Percentiles rank a stretch among this genome's conserved stretches.
These are phyloP conservation scores for Strix uralensis DNA, from an alignment of 2,113 vertebrate species.

Conservation along the genomic window DNA sequence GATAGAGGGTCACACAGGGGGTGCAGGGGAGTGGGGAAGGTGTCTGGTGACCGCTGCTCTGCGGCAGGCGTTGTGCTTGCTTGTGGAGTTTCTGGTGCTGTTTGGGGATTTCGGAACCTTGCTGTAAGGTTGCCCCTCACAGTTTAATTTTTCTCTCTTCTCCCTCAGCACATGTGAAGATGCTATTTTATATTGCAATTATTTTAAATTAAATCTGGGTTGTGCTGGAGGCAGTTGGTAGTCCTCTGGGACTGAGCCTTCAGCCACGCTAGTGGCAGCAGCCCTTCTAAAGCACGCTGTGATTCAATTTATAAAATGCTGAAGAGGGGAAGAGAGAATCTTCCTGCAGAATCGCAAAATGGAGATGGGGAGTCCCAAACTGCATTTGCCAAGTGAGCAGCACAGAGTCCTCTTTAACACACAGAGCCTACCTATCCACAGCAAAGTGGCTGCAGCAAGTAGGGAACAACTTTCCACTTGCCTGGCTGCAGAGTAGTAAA, in stretches of 20 bases:
- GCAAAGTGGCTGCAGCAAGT: neutral
- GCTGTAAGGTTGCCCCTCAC: slow-evolving; percentile 50
- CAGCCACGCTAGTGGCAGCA: slow-evolving; percentile 18
- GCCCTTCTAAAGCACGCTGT: neutral
- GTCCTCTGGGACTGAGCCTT: slow-evolving; percentile 40
- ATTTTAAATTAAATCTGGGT: slow-evolving; percentile 69
- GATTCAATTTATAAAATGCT: neutral
- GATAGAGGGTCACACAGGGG: neutral
- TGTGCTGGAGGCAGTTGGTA: slow-evolving; percentile 48
- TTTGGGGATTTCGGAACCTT: slow-evolving; percentile 51
- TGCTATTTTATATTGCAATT: slow-evolving; percentile 60
- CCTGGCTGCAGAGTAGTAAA: neutral
- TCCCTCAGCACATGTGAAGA: slow-evolving; percentile 51
- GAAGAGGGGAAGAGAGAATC: neutral
- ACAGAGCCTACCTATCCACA: neutral
- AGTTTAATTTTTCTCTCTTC: slow-evolving; percentile 67
- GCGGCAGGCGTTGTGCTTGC: neutral
- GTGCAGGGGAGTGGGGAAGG: neutral
- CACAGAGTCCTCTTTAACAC: neutral
- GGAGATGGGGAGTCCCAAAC: neutral
- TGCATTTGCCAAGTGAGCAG: neutral
- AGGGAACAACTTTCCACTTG: neutral
- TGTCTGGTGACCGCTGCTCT: neutral
- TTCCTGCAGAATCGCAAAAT: neutral
- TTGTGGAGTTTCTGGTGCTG: slow-evolving; percentile 1